Conservation (phyloP, 92 coral and sea anemone genomes). For the Zoanthus gigantus region DNA sequence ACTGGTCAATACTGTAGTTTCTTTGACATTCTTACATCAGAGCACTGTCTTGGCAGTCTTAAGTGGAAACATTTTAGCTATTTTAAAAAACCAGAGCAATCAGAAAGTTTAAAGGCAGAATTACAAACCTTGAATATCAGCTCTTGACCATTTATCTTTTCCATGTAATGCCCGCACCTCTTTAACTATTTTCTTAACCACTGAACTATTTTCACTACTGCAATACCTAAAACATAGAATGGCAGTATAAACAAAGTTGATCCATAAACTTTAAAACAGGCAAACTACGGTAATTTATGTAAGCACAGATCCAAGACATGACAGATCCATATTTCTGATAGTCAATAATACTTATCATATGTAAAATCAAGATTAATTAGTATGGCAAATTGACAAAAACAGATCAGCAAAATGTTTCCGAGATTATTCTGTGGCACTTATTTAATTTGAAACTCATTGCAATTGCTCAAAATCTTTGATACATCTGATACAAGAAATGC, state of each 20-base stretch:
- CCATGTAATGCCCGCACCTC: constrained; percentile 30
- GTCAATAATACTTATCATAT: neutral
- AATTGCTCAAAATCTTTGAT: constrained; percentile 2
- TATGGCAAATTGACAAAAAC: constrained; percentile 1
- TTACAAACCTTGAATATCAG: constrained; percentile 25
- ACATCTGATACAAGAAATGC: neutral
- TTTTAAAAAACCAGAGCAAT: neutral
- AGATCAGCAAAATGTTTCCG: neutral
- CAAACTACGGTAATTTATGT: neutral
- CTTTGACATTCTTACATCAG: neutral
- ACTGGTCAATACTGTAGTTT: neutral
- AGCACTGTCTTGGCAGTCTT: neutral
- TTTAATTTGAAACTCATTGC: neutral
- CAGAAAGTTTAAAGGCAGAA: neutral
- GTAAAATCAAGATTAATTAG: neutral
- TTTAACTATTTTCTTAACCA: constrained; percentile 22
- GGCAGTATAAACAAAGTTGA: neutral
- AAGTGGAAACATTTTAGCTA: neutral
- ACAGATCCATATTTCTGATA: neutral
- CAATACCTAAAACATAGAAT: constrained; percentile 19
- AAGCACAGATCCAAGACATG: neutral
- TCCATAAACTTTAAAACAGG: neutral
- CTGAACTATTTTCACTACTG: constrained; percentile 10
- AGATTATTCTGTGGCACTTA: neutral
- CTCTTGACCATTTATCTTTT: constrained; percentile 30